Evolutionary conservation across 2,888 invertebrate genomes (phyloP).

Genomic region (Antitype chi): DNA sequence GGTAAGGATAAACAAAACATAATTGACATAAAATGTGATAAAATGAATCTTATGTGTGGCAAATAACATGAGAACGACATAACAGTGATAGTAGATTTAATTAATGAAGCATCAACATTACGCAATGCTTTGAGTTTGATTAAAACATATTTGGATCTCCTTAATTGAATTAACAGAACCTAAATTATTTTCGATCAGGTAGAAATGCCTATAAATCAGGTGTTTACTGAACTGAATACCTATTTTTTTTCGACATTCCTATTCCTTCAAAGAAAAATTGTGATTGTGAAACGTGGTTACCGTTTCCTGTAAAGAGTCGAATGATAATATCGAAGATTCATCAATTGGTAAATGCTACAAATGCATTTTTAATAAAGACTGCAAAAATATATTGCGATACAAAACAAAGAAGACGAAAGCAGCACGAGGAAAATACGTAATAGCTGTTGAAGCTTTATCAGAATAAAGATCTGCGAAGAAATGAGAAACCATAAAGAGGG

Average conservation of each 20-base stretch:
- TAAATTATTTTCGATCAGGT: neutral
- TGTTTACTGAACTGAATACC: neutral
- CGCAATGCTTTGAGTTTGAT: neutral
- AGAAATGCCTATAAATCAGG: neutral
- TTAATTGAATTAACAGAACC: neutral
- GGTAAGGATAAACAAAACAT: neutral
- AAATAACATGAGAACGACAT: constrained; percentile 11
- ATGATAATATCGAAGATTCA: neutral
- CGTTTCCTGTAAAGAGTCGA: neutral
- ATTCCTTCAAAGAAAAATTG: neutral
- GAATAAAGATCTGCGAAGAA: constrained; percentile 67
- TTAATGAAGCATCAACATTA: constrained; percentile 22
- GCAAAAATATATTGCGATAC: neutral
- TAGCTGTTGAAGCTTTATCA: constrained; percentile 58
- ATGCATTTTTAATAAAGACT: constrained; percentile 6
- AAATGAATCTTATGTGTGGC: neutral
- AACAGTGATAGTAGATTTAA: neutral
- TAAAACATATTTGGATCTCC: neutral
- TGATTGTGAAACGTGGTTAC: neutral
- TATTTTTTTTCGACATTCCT: no score
- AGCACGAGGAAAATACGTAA: constrained; percentile 14
- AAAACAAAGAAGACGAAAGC: constrained; percentile 5
- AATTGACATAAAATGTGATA: neutral
- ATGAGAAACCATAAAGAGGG: constrained; percentile 75
- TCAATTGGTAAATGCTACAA: neutral